A percentile compares a stretch with the other conserved stretches of the same genome.
Conservation (phyloP, 2,888 invertebrate genomes). For the Erpobdella octoculata region DNA sequence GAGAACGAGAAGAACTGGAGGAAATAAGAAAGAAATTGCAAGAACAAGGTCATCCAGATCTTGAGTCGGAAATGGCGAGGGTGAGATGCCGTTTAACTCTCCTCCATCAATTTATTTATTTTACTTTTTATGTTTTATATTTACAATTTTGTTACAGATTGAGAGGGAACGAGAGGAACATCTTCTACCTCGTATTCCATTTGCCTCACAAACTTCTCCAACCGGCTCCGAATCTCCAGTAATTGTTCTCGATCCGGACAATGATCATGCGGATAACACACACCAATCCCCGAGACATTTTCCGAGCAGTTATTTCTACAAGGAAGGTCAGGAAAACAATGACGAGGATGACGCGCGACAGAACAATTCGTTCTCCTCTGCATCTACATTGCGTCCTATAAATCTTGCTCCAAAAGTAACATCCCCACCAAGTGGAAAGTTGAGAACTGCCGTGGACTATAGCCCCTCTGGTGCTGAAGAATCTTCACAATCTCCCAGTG, state of each 20-base stretch:
- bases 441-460: neutral
- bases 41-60: slow-evolving; percentile 55
- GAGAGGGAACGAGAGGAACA: slow-evolving; percentile 71
- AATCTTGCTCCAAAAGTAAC: neutral
- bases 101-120: neutral
- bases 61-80: slow-evolving; percentile 53
- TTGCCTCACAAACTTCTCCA: slow-evolving; percentile 33
- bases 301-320: slow-evolving; percentile 13
- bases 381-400: neutral
- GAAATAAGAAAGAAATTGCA: slow-evolving; percentile 69
- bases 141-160: slow-evolving; percentile 51
- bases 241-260: slow-evolving; percentile 22
- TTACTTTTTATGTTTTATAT: neutral
- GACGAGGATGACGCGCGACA: neutral
- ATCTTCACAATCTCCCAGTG: neutral
- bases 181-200: slow-evolving; percentile 69
- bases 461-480: neutral
- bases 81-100: slow-evolving; percentile 35
- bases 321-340: neutral
- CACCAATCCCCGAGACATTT: slow-evolving; percentile 12
- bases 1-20: slow-evolving; percentile 76
- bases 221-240: slow-evolving; percentile 20
- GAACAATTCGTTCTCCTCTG: neutral
- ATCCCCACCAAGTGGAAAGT: neutral
- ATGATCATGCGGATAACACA: neutral